Conservation (phyloP, 2,888 invertebrate genomes). For the Trachelus tabidus region DNA sequence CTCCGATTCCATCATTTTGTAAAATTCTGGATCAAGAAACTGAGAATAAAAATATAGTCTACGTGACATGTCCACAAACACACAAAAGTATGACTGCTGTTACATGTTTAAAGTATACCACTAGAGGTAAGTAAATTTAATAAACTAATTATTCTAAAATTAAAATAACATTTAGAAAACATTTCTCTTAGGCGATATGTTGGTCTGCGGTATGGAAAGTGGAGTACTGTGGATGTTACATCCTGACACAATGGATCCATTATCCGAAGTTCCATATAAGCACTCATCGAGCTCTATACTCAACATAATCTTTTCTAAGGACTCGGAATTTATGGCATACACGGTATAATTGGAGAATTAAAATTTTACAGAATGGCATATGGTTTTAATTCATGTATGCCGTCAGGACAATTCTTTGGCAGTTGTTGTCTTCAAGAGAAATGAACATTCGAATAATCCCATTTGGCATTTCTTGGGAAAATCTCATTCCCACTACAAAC, state of each 20-base stretch:
- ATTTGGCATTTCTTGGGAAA: slow-evolving; percentile 72
- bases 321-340: slow-evolving; percentile 70
- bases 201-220: slow-evolving; percentile 72
- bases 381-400: neutral
- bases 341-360: slow-evolving; percentile 62
- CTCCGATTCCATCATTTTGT: slow-evolving; percentile 33
- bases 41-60: slow-evolving; percentile 25
- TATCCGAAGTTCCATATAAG: slow-evolving; percentile 66
- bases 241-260: slow-evolving; percentile 69
- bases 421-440: slow-evolving; percentile 64
- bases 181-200: slow-evolving; percentile 37
- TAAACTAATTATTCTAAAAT: slow-evolving; percentile 12
- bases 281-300: slow-evolving; percentile 67
- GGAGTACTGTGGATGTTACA: slow-evolving; percentile 73
- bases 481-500: slow-evolving; percentile 72
- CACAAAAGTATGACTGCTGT: slow-evolving; percentile 30
- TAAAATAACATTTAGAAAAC: slow-evolving; percentile 10
- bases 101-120: slow-evolving; percentile 68
- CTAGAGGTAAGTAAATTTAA: slow-evolving; percentile 66
- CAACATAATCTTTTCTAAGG: slow-evolving; percentile 69
- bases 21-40: slow-evolving; percentile 31
- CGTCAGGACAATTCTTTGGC: slow-evolving; percentile 69
- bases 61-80: slow-evolving; percentile 36
- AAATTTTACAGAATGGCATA: neutral
- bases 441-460: slow-evolving; percentile 54